A percentile compares a stretch with the other conserved stretches of the same genome.
Conservation (phyloP, 2,113 vertebrate genomes). For the Vidua chalybeata region DNA sequence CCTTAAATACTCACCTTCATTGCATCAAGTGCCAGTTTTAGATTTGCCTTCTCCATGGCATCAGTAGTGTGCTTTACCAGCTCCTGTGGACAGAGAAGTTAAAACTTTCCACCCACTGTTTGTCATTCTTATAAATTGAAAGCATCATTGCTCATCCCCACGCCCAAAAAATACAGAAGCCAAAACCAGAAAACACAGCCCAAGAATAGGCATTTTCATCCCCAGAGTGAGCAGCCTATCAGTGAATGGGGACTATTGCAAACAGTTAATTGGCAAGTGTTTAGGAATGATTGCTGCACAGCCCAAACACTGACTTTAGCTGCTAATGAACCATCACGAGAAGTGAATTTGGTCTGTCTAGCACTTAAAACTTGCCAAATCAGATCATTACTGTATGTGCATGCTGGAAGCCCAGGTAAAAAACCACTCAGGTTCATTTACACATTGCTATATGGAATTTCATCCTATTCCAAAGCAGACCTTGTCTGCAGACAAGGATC, state of each 20-base stretch:
- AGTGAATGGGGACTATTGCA: not conserved
- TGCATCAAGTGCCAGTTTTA: slow-evolving; percentile 90
- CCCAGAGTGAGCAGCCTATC: not conserved
- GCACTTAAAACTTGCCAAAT: not conserved
- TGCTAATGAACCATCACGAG: not conserved
- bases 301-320: not conserved
- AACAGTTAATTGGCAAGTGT: not conserved
- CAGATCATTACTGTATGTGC: not conserved
- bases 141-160: not conserved
- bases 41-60: slow-evolving; percentile 83
- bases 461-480: not conserved
- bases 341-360: not conserved
- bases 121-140: not conserved
- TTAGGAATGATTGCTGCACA: not conserved
- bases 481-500: not conserved
- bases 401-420: not conserved
- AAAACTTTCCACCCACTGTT: not conserved
- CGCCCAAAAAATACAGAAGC: accelerated
- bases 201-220: not conserved
- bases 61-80: slow-evolving; percentile 94
- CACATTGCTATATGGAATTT: not conserved
- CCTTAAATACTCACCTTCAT: slow-evolving; percentile 86
- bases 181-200: not conserved
- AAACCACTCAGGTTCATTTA: not conserved
- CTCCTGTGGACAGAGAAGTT: slow-evolving; percentile 76